Percentiles rank a stretch among this genome's conserved stretches.
phyloP scores from a whole-genome alignment of 2,797 vertebrate genomes.

The Pangasius sanitwongsei region DNA sequence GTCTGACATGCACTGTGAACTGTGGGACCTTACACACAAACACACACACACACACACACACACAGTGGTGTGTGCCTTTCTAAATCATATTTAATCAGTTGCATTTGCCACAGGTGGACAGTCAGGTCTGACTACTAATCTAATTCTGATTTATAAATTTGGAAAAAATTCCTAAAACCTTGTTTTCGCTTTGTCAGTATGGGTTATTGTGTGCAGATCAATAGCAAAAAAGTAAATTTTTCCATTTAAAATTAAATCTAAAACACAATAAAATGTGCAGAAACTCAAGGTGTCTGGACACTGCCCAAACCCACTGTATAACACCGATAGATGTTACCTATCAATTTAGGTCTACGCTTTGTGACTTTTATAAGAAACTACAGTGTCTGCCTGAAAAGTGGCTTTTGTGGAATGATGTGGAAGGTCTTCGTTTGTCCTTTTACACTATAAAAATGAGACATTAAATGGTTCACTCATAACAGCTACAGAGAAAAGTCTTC shows the following conservation, averaged over 20 bases:
- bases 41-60: neutral
- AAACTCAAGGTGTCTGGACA: neutral
- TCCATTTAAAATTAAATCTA: neutral
- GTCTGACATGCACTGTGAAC: neutral
- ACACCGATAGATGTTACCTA: neutral
- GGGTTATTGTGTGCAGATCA: neutral
- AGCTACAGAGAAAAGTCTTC: neutral
- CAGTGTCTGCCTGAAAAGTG: neutral
- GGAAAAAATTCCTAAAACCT: neutral
- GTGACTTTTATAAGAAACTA: neutral
- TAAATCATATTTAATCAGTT: slow-evolving; percentile 16
- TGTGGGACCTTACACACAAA: neutral
- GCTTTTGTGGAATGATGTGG: neutral
- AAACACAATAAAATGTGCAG: neutral
- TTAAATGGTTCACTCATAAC: neutral
- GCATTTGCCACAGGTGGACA: neutral
- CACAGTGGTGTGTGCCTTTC: neutral
- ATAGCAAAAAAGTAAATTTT: neutral
- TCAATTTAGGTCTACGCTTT: neutral
- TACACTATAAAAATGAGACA: neutral
- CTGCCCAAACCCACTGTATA: neutral
- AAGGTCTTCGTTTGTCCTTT: neutral
- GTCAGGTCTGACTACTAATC: neutral
- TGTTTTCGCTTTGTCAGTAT: neutral
- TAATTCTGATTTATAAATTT: neutral